These are phyloP conservation scores for Cisticola juncidis DNA, from an alignment of 2,113 vertebrate species.

Conservation along the genomic window DNA sequence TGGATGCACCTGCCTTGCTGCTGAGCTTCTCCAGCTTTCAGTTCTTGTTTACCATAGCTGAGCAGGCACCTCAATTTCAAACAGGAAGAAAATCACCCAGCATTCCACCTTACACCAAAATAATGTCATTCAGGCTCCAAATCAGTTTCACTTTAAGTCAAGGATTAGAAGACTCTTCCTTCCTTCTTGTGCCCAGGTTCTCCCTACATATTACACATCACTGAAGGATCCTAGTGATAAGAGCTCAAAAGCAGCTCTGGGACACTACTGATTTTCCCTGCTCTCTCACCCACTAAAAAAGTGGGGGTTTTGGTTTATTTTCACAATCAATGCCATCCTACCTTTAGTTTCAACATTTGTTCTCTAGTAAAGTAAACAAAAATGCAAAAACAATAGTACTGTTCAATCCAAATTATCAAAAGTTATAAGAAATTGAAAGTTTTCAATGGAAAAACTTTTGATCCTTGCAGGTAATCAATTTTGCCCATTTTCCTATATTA, in stretches of 20 bases:
- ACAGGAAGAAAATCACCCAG: fast-evolving
- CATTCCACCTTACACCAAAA: neutral
- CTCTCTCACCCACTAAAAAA: neutral
- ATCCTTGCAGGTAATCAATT: neutral
- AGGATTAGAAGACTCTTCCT: neutral
- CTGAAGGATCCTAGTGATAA: neutral
- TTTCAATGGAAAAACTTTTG: neutral
- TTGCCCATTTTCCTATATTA: neutral
- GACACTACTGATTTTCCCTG: neutral
- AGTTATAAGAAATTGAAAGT: neutral
- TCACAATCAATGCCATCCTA: neutral
- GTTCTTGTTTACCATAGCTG: neutral
- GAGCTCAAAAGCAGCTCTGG: neutral
- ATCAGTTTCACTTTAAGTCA: neutral
- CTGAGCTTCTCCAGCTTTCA: neutral
- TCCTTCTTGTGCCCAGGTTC: neutral
- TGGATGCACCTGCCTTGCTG: neutral
- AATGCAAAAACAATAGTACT: neutral
- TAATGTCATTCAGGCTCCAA: neutral
- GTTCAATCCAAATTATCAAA: neutral
- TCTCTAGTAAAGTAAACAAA: neutral
- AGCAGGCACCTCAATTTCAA: neutral
- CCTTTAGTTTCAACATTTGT: neutral
- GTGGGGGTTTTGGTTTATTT: neutral
- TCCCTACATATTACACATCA: neutral